These are phyloP conservation scores for Tenthredo amoena DNA, from an alignment of 2,888 invertebrate species.

Conservation along the genomic window DNA sequence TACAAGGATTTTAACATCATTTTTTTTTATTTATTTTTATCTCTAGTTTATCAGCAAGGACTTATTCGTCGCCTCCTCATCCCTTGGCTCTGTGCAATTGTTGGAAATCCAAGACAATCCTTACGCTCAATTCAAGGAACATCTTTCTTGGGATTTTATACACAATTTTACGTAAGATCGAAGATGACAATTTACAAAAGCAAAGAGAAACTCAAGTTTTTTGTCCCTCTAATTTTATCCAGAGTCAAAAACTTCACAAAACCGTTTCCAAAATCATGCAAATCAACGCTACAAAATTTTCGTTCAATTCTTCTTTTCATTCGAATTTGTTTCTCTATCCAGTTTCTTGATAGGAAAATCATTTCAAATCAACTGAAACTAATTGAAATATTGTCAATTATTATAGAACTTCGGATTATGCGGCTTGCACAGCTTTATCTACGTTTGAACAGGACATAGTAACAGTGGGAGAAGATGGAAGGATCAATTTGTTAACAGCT, in stretches of 20 bases:
- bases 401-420: constrained; percentile 76
- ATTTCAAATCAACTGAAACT: background rate
- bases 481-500: constrained; percentile 81
- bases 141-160: constrained; percentile 83
- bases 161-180: constrained; percentile 82
- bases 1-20: constrained; percentile 34
- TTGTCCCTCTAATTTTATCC: too few relatives aligned
- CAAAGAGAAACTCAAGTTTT: background rate
- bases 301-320: too few relatives aligned
- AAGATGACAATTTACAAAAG: constrained; percentile 24
- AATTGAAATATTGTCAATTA: constrained; percentile 9
- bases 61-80: constrained; percentile 81
- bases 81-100: constrained; percentile 85
- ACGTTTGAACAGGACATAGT: constrained; percentile 89
- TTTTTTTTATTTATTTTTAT: constrained; percentile 44
- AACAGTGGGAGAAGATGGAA: constrained; percentile 92
- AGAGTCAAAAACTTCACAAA: too few relatives aligned
- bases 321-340: too few relatives aligned
- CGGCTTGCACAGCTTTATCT: constrained; percentile 89
- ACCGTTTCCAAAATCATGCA: too few relatives aligned
- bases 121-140: constrained; percentile 81
- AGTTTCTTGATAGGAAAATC: too few relatives aligned
- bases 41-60: constrained; percentile 84
- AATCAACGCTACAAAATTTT: too few relatives aligned
- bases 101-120: constrained; percentile 83